Evolutionary conservation across 2,797 vertebrate genomes (phyloP).

Genomic region (Intellagama lesueurii): DNA sequence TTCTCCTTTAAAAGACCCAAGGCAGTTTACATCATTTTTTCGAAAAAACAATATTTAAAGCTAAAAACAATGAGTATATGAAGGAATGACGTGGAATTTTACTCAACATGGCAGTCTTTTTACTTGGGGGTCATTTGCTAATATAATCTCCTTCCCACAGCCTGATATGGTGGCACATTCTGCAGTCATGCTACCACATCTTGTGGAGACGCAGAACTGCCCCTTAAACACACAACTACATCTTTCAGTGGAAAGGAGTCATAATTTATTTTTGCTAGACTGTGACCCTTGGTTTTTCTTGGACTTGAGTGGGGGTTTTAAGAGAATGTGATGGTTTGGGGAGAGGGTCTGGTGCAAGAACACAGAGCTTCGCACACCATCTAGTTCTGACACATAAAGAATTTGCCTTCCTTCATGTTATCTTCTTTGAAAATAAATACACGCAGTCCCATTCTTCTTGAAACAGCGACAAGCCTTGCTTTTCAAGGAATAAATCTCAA

Average conservation of each 20-base stretch:
- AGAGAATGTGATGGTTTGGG: neutral
- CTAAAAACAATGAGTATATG: too few species aligned
- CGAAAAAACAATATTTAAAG: too few species aligned
- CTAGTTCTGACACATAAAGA: conserved; percentile 31
- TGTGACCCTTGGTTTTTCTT: neutral
- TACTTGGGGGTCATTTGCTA: neutral
- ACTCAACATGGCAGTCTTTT: neutral
- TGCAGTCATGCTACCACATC: neutral
- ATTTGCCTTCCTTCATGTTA: neutral
- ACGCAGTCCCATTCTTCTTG: conserved; percentile 34
- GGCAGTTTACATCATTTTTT: too few species aligned
- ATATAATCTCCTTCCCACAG: neutral
- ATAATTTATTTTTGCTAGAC: neutral
- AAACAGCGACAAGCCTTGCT: conserved; percentile 45
- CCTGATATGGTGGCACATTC: neutral
- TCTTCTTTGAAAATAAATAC: conserved; percentile 13
- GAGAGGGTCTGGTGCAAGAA: conserved; percentile 27
- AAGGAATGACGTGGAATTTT: neutral
- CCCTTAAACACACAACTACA: too few species aligned
- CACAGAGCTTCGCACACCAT: conserved; percentile 33
- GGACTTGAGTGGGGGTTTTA: neutral
- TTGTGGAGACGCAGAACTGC: neutral
- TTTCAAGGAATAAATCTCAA: conserved; percentile 38
- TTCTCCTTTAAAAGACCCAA: too few species aligned
- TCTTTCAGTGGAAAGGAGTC: neutral